Evolutionary conservation across 1,140 invertebrate species (phyloP).

Genomic region (Hirudo medicinalis): DNA sequence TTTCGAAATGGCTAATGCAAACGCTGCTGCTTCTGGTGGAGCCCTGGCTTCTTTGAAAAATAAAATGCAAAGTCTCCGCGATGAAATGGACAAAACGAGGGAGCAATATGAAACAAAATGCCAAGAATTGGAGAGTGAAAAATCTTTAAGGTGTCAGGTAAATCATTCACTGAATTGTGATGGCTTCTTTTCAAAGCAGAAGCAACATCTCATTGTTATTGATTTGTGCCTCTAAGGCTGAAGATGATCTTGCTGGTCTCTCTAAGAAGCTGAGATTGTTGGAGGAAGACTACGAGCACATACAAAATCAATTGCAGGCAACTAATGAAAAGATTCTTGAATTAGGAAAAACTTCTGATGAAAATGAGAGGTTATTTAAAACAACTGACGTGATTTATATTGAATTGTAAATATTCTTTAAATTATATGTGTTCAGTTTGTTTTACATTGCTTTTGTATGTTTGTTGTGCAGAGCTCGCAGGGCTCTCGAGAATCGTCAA

Average conservation of each 20-base stretch:
- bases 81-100: slow-evolving; percentile 93
- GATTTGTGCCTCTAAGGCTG: slow-evolving; percentile 54
- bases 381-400: neutral
- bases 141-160: slow-evolving; percentile 54
- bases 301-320: slow-evolving; percentile 87
- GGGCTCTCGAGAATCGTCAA: slow-evolving; percentile 92
- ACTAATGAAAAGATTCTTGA: slow-evolving; percentile 93
- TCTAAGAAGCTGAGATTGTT: slow-evolving; percentile 94
- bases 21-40: slow-evolving; percentile 7
- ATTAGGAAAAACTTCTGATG: slow-evolving; percentile 95
- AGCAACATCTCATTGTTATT: too few species aligned
- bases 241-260: slow-evolving; percentile 91
- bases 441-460: too few species aligned
- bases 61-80: slow-evolving; percentile 96
- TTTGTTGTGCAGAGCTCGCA: slow-evolving; percentile 69
- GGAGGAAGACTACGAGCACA: slow-evolving; percentile 95
- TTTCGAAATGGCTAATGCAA: neutral
- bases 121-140: slow-evolving; percentile 57
- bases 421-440: neutral
- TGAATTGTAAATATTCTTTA: neutral
- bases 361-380: slow-evolving; percentile 87
- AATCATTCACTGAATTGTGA: slow-evolving; percentile 19
- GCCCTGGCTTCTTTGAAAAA: slow-evolving; percentile 65
- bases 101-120: slow-evolving; percentile 45
- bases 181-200: too few species aligned